Evolutionary conservation across 2,797 vertebrate genomes (phyloP), one percentile per base, ranked within the genome.

Genomic region (Urosaurus nigricauda): DNA sequence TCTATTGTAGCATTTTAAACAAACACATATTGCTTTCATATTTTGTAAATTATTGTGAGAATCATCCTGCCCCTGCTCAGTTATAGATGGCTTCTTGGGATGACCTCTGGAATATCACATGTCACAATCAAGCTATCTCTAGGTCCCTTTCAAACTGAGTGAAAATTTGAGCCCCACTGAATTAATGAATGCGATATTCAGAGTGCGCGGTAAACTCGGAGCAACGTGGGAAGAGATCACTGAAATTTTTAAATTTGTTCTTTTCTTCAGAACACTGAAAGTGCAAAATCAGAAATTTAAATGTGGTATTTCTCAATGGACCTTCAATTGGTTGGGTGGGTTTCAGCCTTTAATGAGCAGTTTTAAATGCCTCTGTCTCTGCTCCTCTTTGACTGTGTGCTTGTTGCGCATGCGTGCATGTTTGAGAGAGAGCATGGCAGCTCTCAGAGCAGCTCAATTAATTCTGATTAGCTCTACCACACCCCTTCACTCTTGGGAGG

Each of bases 381-480:
- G 26, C 32, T 35, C 56, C 6, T n/a, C 47, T 35, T 3, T 79
- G 56, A n/a, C 43, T 53, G 65, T 53, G 29, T 60, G 79, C 35
- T 53, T 60, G n/a, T 40, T 17, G 65, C 43, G 13, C 43, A 24
- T 11, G 29, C 2, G 40, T 26, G 58, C 9, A 1, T 60, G 75
- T 53, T 77, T 84, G 75, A 71, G 71, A 26, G 75, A 40, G 32
- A 51, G 32, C 60, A 51, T 70, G 71, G 70, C 88, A 83, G 71
- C 82, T 56, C 71, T 89, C 79, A 47, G 37, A 75, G 70, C 83
- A 82, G 78, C 73, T 83, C 90, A 91, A 85, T 91, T 91, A 78
- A 85, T 88, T 88, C 87, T 82, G 79, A 88, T 91, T 85, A 88
- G 53, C 87, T 88, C 71, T 77, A 71, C 90, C 86, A 77, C 83